Conservation (phyloP, 2,888 invertebrate genomes). For the Hydraecia micacea region DNA sequence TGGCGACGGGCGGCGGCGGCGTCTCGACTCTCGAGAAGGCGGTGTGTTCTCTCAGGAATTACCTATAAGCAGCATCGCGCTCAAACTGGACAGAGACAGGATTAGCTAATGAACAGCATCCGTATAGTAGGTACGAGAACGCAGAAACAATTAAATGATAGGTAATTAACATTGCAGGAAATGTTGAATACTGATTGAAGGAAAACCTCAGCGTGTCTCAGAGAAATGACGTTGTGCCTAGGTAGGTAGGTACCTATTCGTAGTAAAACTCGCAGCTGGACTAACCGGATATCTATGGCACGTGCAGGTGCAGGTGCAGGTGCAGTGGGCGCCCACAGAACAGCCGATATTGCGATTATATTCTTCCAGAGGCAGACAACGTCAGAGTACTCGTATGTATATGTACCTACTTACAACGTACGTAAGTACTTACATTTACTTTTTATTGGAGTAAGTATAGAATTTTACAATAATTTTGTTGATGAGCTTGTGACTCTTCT, state of each 20-base stretch:
- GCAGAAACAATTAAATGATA: conserved; percentile 24
- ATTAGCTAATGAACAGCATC: not conserved
- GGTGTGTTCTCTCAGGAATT: not conserved
- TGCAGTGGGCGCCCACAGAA: too few relatives aligned
- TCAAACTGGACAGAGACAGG: not conserved
- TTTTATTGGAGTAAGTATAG: too few relatives aligned
- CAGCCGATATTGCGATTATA: not conserved
- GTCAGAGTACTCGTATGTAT: too few relatives aligned
- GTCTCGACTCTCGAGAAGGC: not conserved
- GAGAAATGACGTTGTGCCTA: conserved; percentile 5
- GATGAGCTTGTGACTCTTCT: too few relatives aligned
- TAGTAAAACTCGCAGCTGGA: conserved; percentile 1
- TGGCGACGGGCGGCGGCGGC: too few relatives aligned
- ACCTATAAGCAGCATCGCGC: not conserved
- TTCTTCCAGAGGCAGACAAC: not conserved
- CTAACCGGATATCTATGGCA: too few relatives aligned
- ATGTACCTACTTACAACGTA: too few relatives aligned
- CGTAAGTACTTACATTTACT: too few relatives aligned
- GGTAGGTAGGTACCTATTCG: too few relatives aligned
- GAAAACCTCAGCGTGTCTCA: conserved; percentile 9
- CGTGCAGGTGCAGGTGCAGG: too few relatives aligned
- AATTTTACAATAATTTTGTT: too few relatives aligned
- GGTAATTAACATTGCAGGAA: conserved; percentile 38
- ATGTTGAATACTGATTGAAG: conserved; percentile 28
- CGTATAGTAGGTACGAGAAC: not conserved